phyloP scores from a whole-genome alignment of 1,140 invertebrate species.

The Matsumurasca onukii region DNA sequence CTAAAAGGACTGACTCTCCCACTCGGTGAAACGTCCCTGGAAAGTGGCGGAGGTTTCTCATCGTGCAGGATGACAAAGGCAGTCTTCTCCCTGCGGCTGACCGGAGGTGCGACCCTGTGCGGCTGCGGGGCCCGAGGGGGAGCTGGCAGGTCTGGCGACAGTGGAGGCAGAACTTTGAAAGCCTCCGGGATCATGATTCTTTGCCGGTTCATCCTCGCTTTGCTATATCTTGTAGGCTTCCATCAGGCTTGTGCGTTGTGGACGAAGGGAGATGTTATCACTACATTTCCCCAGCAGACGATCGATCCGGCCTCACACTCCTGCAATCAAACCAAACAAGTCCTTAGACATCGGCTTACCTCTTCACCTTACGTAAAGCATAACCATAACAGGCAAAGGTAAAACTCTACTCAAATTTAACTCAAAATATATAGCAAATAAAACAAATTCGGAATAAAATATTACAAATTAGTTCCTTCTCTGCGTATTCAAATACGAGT shows the following conservation, averaged over 20 bases:
- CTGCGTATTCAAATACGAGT: too few species aligned
- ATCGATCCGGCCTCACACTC: too few species aligned
- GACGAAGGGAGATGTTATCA: too few species aligned
- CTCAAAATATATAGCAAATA: too few species aligned
- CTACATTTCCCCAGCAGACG: too few species aligned
- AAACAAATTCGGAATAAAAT: too few species aligned
- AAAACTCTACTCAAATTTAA: too few species aligned
- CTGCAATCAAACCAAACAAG: too few species aligned
- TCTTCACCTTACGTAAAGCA: too few species aligned
- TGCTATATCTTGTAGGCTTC: neutral
- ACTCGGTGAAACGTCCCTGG: slow-evolving; percentile 43
- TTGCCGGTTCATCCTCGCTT: neutral
- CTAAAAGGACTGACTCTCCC: slow-evolving; percentile 58
- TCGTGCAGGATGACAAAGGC: slow-evolving; percentile 60
- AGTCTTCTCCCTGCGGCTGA: slow-evolving; percentile 39
- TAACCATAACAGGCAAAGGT: too few species aligned
- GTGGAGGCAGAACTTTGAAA: slow-evolving; percentile 36
- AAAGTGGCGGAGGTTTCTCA: slow-evolving; percentile 44
- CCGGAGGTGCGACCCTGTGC: slow-evolving; percentile 33
- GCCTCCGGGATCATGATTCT: slow-evolving; percentile 29
- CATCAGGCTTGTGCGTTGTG: neutral
- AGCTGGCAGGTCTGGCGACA: slow-evolving; percentile 29
- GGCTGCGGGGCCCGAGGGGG: slow-evolving; percentile 33
- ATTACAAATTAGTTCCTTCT: too few species aligned
- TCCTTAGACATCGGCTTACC: too few species aligned